Evolutionary conservation across 1,140 invertebrate species (phyloP).

Genomic region (Liolophura sinensis): DNA sequence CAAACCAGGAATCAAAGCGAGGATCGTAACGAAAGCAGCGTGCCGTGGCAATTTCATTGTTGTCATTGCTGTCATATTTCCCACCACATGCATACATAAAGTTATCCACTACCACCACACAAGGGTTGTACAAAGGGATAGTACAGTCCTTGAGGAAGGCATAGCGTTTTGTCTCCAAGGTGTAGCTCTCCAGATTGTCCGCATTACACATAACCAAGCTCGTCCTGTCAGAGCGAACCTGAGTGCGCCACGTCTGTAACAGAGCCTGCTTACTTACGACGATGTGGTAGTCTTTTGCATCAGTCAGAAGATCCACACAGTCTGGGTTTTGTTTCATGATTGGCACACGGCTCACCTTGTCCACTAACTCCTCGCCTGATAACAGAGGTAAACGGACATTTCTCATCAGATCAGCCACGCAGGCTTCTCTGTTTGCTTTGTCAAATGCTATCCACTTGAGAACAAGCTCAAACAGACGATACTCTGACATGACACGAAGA

Average conservation of each 20-base stretch:
- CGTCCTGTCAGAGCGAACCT: slow-evolving; percentile 45
- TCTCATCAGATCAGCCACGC: slow-evolving; percentile 43
- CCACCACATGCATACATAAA: slow-evolving; percentile 59
- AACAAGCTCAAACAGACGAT: slow-evolving; percentile 46
- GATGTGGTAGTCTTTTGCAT: slow-evolving; percentile 58
- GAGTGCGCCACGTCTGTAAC: slow-evolving; percentile 46
- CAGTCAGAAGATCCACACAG: slow-evolving; percentile 47
- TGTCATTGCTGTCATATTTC: slow-evolving; percentile 55
- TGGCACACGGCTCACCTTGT: slow-evolving; percentile 45
- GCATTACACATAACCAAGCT: slow-evolving; percentile 52
- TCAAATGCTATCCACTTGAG: slow-evolving; percentile 47
- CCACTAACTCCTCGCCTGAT: slow-evolving; percentile 53
- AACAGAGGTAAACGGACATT: slow-evolving; percentile 52
- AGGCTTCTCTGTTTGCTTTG: slow-evolving; percentile 29
- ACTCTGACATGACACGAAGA: slow-evolving; percentile 49
- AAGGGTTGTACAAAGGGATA: slow-evolving; percentile 54
- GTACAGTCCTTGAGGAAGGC: slow-evolving; percentile 46
- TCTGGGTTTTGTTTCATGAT: slow-evolving; percentile 47
- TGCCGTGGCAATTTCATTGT: slow-evolving; percentile 56
- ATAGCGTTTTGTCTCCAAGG: slow-evolving; percentile 41
- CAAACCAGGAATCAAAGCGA: slow-evolving; percentile 55
- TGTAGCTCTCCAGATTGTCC: slow-evolving; percentile 51
- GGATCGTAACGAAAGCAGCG: slow-evolving; percentile 58
- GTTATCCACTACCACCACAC: slow-evolving; percentile 55
- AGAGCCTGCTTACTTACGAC: slow-evolving; percentile 53